A percentile compares a stretch with the other conserved stretches of the same genome.
Conservation (phyloP, 1,140 invertebrate genomes). For the Dreissena polymorpha region DNA sequence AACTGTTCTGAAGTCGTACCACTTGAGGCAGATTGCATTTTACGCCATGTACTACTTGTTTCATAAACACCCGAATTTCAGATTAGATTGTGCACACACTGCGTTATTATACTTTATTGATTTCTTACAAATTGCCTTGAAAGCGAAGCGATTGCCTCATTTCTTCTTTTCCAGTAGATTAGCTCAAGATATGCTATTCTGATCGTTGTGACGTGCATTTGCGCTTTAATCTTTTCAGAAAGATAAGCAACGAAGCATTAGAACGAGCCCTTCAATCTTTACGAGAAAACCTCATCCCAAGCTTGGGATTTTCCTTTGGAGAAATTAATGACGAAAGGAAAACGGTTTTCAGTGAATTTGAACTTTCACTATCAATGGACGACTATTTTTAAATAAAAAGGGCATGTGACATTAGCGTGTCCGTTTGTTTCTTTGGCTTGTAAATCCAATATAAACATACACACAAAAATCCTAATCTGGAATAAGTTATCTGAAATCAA, state of each 20-base stretch:
- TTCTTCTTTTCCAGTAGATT: background rate
- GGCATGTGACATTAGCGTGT: no score
- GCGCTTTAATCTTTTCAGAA: background rate
- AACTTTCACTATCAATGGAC: no score
- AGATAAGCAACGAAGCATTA: background rate
- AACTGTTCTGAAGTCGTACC: constrained; percentile 26
- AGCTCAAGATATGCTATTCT: background rate
- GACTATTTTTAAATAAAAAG: no score
- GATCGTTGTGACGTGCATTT: background rate
- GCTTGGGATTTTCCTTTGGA: background rate
- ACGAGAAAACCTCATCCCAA: background rate
- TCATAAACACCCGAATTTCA: background rate
- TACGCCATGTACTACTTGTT: background rate
- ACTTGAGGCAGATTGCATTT: constrained; percentile 38
- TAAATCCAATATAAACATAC: no score
- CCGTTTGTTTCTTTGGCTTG: no score
- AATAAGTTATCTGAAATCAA: no score
- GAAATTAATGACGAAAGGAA: background rate
- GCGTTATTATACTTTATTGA: background rate
- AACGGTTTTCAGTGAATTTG: no score
- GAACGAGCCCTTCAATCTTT: background rate
- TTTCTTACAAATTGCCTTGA: background rate
- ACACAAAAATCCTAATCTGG: no score
- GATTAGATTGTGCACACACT: background rate
- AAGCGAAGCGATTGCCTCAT: background rate